phyloP scores from a whole-genome alignment of 2,113 vertebrate species.

The Ictalurus furcatus region DNA sequence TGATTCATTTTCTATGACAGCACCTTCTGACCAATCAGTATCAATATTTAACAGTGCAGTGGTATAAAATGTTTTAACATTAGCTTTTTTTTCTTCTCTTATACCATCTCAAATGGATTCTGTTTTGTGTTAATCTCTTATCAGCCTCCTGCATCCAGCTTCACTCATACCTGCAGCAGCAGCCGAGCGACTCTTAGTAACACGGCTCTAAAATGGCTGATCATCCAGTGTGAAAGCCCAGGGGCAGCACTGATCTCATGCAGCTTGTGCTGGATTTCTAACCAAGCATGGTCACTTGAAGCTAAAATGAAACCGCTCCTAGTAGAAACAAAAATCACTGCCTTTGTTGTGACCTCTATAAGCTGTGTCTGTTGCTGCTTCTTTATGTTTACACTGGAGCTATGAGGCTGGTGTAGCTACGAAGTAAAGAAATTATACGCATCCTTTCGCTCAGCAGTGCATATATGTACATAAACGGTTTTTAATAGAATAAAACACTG shows the following conservation, averaged over 20 bases:
- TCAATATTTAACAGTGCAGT: neutral
- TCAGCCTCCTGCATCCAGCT: neutral
- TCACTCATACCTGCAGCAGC: neutral
- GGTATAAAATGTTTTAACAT: neutral
- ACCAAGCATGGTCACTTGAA: neutral
- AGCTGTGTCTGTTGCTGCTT: too few relatives aligned
- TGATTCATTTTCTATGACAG: too few relatives aligned
- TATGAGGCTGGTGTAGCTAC: neutral
- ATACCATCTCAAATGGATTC: neutral
- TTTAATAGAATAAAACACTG: too few relatives aligned
- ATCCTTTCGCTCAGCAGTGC: neutral
- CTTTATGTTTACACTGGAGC: neutral
- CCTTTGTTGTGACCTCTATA: too few relatives aligned
- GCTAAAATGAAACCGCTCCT: neutral
- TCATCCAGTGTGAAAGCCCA: neutral
- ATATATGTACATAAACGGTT: neutral
- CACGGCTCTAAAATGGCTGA: neutral
- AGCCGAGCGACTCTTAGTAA: neutral
- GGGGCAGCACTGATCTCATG: neutral
- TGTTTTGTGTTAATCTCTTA: neutral
- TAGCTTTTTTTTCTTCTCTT: neutral
- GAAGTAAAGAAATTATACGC: neutral
- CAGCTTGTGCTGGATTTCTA: slow-evolving; percentile 12
- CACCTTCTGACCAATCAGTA: too few relatives aligned
- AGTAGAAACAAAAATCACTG: neutral